Base-by-base conservation (phyloP, 2,888 invertebrate species). In the Mellilla xanthometata region DNA sequence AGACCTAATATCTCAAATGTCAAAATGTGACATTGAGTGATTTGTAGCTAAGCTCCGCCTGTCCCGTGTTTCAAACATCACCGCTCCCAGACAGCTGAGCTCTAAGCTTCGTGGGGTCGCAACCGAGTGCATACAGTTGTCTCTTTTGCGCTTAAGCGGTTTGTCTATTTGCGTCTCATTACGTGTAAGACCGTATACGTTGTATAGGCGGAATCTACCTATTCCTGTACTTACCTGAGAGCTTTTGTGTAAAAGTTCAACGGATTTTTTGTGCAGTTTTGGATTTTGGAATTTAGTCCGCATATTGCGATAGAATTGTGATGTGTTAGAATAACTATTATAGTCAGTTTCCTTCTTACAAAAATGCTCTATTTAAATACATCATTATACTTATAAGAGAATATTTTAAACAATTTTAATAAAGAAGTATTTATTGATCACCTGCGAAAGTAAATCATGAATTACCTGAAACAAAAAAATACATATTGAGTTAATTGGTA, bases 41-140 rank as follows among this genome's bases (percentile, higher is more conserved):
- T 90, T 90, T 90, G 90, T 90, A 82, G 90, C 87, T 89, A 88
- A 88, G 90, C 90, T 85, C 90, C 90, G 90, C 90, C 90, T 89
- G 90, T 90, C 90, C 90, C 83, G 87, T 84, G 90, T 90, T 90
- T 90, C 90, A 90, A 90, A 90, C 90, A 90, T 90, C 90, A 89
- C 85, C 85, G 88, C 84, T 77, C 76, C 70, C 81, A 85, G 88
- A 88, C 88, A 89, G 88, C 88, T 89, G 87, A 88, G 86, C 81
- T 79, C 77, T 80, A 83, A 84, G 86, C 84, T 81, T 78, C 74
- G 75, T 72, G 75, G 70, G 72, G 79, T 73, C 81, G 84, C 72
- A 76, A 77, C 75, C 62, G 76, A 76, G 72, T 67, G 78, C 79
- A 81, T 84, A 78, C 75, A 57, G 59, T 73, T 62, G 65, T 87